Percentiles rank a stretch among this genome's conserved stretches.
Conservation (phyloP, 2,113 vertebrate species). For the Ochotona curzoniae region DNA sequence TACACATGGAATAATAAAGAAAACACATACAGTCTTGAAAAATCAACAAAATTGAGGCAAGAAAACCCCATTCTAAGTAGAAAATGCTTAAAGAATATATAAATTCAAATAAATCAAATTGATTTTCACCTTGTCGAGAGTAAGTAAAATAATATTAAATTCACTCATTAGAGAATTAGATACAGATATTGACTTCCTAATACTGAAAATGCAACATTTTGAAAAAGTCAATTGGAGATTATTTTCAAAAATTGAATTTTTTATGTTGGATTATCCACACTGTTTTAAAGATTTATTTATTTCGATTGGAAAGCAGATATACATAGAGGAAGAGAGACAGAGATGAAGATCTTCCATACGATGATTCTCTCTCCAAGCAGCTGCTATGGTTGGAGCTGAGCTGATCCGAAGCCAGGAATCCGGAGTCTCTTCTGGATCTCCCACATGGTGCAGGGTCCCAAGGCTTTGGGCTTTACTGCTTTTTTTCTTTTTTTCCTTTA, state of each 20-base stretch:
- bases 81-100: background rate
- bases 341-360: too few species aligned
- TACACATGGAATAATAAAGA: conserved; percentile 5
- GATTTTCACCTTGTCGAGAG: background rate
- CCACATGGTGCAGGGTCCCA: too few species aligned
- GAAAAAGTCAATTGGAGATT: background rate
- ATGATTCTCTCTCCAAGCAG: too few species aligned
- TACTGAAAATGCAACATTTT: conserved; percentile 4
- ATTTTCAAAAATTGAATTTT: background rate
- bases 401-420: too few species aligned
- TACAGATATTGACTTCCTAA: background rate
- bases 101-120: conserved; percentile 39
- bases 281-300: background rate
- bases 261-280: background rate
- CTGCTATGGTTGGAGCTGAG: too few species aligned
- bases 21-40: background rate
- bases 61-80: background rate
- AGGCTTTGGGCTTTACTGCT: too few species aligned
- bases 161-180: background rate
- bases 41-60: background rate
- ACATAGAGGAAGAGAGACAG: too few species aligned
- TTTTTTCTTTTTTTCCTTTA: too few species aligned
- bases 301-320: too few species aligned
- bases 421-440: too few species aligned
- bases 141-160: background rate